A percentile compares a stretch with the other conserved stretches of the same genome.
These are phyloP conservation scores for Neopipo cinnamomea DNA, from an alignment of 2,113 vertebrate species.

Conservation along the genomic window DNA sequence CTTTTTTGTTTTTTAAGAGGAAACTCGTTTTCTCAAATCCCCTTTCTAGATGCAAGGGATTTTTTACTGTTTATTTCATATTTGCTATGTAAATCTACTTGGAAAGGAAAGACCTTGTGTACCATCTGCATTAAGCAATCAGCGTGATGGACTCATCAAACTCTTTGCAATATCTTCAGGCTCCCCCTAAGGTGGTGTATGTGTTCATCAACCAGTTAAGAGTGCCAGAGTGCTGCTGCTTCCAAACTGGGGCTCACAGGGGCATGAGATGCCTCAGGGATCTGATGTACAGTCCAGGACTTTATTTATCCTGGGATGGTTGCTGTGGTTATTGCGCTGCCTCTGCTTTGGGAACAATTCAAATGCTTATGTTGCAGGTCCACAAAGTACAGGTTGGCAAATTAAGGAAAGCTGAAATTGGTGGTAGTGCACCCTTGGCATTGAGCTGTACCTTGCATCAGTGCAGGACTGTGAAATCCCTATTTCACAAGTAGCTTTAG, in stretches of 20 bases:
- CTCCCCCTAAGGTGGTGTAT: background rate
- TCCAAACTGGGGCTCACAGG: background rate
- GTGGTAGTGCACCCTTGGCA: background rate
- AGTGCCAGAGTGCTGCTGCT: background rate
- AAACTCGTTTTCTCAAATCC: background rate
- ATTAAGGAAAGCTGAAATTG: background rate
- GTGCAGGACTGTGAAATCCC: background rate
- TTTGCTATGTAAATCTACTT: background rate
- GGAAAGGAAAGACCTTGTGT: background rate
- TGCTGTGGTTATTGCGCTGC: background rate
- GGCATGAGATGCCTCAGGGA: background rate
- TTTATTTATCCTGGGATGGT: background rate
- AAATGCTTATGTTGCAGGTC: background rate
- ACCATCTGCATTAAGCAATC: background rate
- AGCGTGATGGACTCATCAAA: background rate
- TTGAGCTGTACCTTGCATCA: constrained; percentile 2
- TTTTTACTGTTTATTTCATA: background rate
- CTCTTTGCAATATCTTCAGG: background rate
- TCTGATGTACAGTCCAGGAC: background rate
- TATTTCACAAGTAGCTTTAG: background rate
- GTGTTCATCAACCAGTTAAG: background rate
- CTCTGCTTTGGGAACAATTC: background rate
- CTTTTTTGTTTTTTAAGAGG: background rate
- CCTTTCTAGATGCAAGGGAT: background rate
- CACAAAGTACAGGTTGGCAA: background rate